Conservation (phyloP, 2,888 invertebrate species). For the Torymus texanus region DNA sequence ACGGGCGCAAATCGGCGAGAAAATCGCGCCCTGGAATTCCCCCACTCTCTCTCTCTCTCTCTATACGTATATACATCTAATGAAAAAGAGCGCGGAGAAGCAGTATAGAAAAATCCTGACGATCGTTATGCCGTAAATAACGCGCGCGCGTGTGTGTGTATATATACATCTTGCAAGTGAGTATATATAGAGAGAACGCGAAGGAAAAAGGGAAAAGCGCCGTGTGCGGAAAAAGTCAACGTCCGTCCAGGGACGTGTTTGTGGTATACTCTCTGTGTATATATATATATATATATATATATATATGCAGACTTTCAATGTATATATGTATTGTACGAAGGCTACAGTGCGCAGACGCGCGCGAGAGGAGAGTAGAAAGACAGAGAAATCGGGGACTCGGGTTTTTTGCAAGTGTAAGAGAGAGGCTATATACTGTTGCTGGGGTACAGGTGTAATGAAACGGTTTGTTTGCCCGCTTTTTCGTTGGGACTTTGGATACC, state of each 20-base stretch:
- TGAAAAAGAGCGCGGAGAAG: conserved; percentile 2
- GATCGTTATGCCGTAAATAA: conserved; percentile 1
- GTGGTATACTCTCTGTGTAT: background rate
- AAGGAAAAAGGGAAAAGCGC: conserved; percentile 8
- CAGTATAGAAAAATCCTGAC: background rate
- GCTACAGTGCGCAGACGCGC: background rate
- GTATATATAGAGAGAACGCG: background rate
- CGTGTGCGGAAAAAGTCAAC: conserved; percentile 35
- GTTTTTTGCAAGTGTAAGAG: no score
- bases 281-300: background rate
- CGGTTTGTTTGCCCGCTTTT: no score
- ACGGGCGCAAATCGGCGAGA: background rate
- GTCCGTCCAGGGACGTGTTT: conserved; percentile 15
- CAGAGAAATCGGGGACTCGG: no score
- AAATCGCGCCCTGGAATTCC: conserved; percentile 7
- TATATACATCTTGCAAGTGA: no score
- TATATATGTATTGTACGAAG: no score
- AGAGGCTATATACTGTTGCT: no score
- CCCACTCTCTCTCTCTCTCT: no score
- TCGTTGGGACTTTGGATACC: no score
- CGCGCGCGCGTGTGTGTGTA: background rate
- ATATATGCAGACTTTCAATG: background rate
- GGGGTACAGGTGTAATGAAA: no score
- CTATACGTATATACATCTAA: background rate
- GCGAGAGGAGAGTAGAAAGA: background rate